Evolutionary conservation across 2,888 invertebrate genomes (phyloP).

Genomic region (Hemithea aestivaria): DNA sequence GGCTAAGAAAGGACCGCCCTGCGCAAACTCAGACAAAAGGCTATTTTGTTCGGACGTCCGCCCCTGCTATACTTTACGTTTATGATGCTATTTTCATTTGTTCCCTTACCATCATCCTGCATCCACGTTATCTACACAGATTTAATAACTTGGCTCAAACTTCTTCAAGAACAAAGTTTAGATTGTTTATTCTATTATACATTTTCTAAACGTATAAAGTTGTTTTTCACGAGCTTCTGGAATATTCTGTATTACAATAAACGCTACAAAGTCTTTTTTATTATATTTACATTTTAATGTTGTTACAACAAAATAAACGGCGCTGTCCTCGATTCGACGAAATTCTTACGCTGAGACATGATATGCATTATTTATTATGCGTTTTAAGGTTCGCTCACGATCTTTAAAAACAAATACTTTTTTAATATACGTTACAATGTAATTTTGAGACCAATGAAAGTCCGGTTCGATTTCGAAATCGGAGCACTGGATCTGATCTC

Average conservation of each 20-base stretch:
- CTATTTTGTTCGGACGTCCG: constrained; percentile 32
- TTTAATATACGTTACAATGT: no score
- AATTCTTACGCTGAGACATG: constrained; percentile 6
- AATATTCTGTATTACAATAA: constrained; percentile 1
- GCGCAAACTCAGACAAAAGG: constrained; percentile 51
- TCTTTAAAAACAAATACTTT: background rate
- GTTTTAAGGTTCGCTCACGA: background rate
- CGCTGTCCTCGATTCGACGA: constrained; percentile 7
- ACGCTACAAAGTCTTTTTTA: constrained; percentile 4
- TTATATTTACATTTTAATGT: constrained; percentile 1
- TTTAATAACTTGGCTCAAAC: no score
- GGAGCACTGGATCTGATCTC: no score
- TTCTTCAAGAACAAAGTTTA: no score
- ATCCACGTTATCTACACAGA: no score
- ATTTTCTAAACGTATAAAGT: no score
- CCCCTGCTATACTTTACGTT: constrained; percentile 28
- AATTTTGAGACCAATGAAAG: no score
- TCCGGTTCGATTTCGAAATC: no score
- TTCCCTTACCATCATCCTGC: no score
- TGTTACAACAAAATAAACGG: constrained; percentile 1
- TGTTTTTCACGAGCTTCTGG: no score
- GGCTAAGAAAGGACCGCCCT: constrained; percentile 42
- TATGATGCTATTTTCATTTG: constrained; percentile 24
- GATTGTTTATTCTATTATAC: no score
- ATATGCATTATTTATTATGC: constrained; percentile 13